phyloP scores from a whole-genome alignment of 2,888 invertebrate genomes.

The Andrena trimmerana region DNA sequence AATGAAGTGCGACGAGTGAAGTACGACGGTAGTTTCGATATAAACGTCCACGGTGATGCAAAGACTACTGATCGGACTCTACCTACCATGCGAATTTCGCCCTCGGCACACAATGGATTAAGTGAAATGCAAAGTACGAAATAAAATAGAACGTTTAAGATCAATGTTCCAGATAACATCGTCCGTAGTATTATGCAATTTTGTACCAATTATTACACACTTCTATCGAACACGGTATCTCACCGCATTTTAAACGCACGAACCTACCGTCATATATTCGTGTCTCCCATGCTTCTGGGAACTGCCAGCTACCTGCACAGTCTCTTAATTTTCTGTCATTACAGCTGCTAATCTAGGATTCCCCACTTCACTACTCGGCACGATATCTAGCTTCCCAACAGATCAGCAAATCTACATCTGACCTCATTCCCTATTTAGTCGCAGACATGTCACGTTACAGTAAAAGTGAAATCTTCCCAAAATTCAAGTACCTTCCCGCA shows the following conservation, averaged over 20 bases:
- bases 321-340: too few species aligned
- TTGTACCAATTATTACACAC: slow-evolving; percentile 51
- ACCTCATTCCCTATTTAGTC: too few species aligned
- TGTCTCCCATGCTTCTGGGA: slow-evolving; percentile 32
- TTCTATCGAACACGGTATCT: slow-evolving; percentile 51
- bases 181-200: slow-evolving; percentile 38
- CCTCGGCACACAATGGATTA: slow-evolving; percentile 13
- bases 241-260: slow-evolving; percentile 53
- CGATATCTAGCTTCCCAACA: too few species aligned
- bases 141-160: slow-evolving; percentile 46
- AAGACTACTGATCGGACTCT: too few species aligned
- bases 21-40: too few species aligned
- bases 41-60: too few species aligned
- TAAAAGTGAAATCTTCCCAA: too few species aligned
- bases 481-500: too few species aligned
- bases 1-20: too few species aligned
- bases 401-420: too few species aligned
- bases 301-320: slow-evolving; percentile 6
- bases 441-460: too few species aligned
- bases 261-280: slow-evolving; percentile 39
- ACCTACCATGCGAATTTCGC: slow-evolving; percentile 6
- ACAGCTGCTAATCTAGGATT: slow-evolving; percentile 17
- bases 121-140: slow-evolving; percentile 23
- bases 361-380: neutral
- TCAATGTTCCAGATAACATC: slow-evolving; percentile 42